A percentile compares a stretch with the other conserved stretches of the same genome.
These are phyloP conservation scores for Sceliomorpha sp. DNA, from an alignment of 2,888 invertebrate species.

Conservation along the genomic window DNA sequence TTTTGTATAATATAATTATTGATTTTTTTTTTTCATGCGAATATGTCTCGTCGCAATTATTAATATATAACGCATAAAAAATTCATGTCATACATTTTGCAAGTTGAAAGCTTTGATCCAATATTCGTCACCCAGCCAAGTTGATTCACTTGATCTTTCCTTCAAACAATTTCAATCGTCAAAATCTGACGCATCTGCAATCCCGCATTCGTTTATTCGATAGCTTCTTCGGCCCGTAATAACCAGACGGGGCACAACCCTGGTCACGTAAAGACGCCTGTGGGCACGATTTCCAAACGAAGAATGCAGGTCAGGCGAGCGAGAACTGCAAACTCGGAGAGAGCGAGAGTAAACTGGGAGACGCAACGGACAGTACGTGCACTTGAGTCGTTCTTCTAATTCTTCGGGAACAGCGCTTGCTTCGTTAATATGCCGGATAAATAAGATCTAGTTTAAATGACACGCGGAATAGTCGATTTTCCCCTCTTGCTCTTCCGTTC, in stretches of 20 bases:
- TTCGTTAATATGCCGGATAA: slow-evolving; percentile 31
- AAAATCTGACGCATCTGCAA: slow-evolving; percentile 29
- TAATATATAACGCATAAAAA: no score
- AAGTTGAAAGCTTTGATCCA: no score
- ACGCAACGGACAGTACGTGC: slow-evolving; percentile 48
- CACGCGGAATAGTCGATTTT: no score
- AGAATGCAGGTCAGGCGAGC: slow-evolving; percentile 41
- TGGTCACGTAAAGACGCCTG: slow-evolving; percentile 50
- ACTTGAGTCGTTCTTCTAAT: slow-evolving; percentile 39
- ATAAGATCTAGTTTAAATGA: background rate
- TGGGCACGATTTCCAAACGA: slow-evolving; percentile 34
- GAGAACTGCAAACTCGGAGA: slow-evolving; percentile 15
- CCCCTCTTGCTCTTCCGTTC: no score
- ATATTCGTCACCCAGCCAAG: no score
- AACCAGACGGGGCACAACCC: slow-evolving; percentile 31
- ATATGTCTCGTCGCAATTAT: no score
- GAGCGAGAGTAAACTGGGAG: slow-evolving; percentile 2
- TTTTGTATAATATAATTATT: no score
- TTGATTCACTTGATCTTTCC: no score
- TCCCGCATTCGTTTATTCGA: slow-evolving; percentile 50
- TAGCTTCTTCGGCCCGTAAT: slow-evolving; percentile 48
- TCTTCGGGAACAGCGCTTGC: slow-evolving; percentile 32
- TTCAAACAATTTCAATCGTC: slow-evolving; percentile 35
- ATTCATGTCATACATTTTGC: no score
- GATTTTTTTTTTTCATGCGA: no score